phyloP scores from a whole-genome alignment of 2,113 vertebrate species.

The Orthonyx spaldingii region DNA sequence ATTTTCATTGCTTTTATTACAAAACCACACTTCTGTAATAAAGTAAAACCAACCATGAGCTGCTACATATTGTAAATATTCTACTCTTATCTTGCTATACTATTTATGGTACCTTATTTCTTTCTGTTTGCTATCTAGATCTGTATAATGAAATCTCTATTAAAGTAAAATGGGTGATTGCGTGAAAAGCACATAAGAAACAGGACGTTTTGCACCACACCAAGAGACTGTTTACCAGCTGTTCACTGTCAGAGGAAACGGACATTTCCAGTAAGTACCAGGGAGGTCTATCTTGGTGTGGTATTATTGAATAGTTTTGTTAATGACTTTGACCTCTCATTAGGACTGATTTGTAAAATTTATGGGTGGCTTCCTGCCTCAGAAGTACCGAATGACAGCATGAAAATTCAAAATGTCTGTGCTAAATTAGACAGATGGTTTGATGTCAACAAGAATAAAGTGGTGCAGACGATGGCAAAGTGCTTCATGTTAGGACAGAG shows the following conservation, averaged over 20 bases:
- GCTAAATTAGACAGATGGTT: background rate
- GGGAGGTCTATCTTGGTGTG: background rate
- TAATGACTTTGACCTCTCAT: constrained; percentile 8
- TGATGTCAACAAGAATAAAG: background rate
- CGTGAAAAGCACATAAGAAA: background rate
- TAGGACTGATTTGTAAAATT: constrained; percentile 10
- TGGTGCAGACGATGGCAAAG: background rate
- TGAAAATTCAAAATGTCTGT: constrained; percentile 1
- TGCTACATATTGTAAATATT: background rate
- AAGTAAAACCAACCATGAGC: background rate
- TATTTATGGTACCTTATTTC: background rate
- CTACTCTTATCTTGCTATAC: background rate
- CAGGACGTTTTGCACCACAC: background rate
- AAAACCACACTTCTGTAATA: background rate
- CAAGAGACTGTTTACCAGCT: background rate
- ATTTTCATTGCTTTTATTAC: background rate
- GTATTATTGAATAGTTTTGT: background rate
- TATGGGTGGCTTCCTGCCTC: background rate
- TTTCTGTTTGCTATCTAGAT: background rate
- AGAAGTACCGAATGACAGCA: background rate
- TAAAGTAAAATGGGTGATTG: background rate
- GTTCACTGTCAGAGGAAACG: background rate
- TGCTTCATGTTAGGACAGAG: background rate
- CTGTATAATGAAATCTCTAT: background rate
- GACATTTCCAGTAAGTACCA: background rate